Base-by-base conservation (phyloP, 1,140 invertebrate species). In the Saxidomus purpurata region DNA sequence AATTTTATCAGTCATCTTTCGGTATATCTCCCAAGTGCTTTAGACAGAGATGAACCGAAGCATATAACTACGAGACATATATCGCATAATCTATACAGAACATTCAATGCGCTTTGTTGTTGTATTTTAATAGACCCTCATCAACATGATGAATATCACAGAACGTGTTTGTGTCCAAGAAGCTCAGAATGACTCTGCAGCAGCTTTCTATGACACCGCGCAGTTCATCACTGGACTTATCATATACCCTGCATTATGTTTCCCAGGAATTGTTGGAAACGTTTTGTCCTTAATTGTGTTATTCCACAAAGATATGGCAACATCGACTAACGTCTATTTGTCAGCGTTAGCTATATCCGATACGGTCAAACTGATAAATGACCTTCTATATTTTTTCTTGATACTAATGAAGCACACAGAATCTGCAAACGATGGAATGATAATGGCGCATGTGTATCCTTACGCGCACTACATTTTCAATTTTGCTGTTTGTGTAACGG, bases 331-430 rank as follows among this genome's bases (percentile, higher is more conserved):
- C 95, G 94, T 95, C 83, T 98, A 98, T 95, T 96, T 98, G 92
- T 97, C 97, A 71, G 97, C 97, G 0, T 94, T 98, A 84, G 97
- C 98, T 40, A 96, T 97, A 52, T 97, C 97, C 11, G 98, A 98
- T 92, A 96, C 97, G 49, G 96, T 98, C 74, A 98, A 98, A 95
- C 96, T 98, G 59, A 95, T 97, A 28, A 97, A 97, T 93, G 97
- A 97, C 89, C 96, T 97, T 90, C 96, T 97, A 84, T 98, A 97
- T 94, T 96, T 97, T 88, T 92, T 97, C 49, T 95, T 97, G 36
- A 97, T 97, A 2, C 95, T 97, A 31, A 96, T 95, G 0, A 89
- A 90, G 22, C 55, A 83, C 22, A 91, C 84, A 22, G 84, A 94
- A 61, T 55, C 92, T 0, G 93, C 95, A 52, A 83, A 92, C 1